These are phyloP conservation scores for Cyrtonyx montezumae DNA, from an alignment of 2,113 vertebrate genomes.

Conservation along the genomic window DNA sequence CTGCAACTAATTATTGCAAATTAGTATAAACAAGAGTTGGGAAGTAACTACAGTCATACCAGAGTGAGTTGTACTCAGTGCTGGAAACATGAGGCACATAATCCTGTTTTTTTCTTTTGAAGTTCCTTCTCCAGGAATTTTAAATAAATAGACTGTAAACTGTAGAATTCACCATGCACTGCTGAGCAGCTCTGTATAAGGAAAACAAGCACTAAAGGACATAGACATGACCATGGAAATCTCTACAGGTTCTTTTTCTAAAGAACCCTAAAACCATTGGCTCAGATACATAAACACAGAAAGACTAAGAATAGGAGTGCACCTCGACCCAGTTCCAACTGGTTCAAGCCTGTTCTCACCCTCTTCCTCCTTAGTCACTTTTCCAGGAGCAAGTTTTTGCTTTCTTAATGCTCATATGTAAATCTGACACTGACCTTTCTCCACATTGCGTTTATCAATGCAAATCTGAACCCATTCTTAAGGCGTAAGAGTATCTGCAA, in stretches of 20 bases:
- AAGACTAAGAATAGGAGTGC: background rate
- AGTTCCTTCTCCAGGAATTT: conserved; percentile 57
- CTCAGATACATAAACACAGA: conserved; percentile 16
- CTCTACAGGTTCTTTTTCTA: background rate
- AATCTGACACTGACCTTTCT: background rate
- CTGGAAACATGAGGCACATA: conserved; percentile 8
- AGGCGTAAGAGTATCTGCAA: background rate
- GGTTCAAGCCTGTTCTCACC: background rate
- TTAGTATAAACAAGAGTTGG: conserved; percentile 21
- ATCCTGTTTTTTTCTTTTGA: conserved; percentile 48
- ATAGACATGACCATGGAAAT: background rate
- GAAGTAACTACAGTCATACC: conserved; percentile 31
- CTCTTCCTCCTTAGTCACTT: background rate
- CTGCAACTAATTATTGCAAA: conserved; percentile 15
- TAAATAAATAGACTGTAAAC: conserved; percentile 60
- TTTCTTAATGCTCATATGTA: background rate
- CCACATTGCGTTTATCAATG: background rate
- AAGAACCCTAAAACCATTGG: background rate
- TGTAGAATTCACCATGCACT: background rate
- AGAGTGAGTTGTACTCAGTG: background rate
- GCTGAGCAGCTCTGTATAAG: background rate
- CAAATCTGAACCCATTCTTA: background rate
- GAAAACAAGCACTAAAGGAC: conserved; percentile 44
- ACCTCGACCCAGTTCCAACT: background rate
- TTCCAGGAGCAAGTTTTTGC: background rate